Evolutionary conservation across 2,113 vertebrate genomes (phyloP).

Genomic region (Notiomystis cincta): DNA sequence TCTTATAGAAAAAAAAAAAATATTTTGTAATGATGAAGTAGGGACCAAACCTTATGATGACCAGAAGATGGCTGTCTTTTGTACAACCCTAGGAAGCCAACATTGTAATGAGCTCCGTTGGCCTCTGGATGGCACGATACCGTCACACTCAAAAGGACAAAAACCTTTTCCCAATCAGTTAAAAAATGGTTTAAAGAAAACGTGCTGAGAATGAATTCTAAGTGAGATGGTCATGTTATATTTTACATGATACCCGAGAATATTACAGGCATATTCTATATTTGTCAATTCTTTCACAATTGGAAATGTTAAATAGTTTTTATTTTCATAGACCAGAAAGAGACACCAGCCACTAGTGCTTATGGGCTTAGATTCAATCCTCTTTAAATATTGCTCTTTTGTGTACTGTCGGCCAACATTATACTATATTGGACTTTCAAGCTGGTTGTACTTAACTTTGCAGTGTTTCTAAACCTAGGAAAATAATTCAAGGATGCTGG

Average conservation of each 20-base stretch:
- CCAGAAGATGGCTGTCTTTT: background rate
- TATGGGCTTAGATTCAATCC: background rate
- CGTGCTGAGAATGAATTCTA: background rate
- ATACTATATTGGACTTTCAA: background rate
- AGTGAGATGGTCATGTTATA: background rate
- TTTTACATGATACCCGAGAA: fast-evolving
- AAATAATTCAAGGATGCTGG: background rate
- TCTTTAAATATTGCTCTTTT: background rate
- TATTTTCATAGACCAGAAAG: background rate
- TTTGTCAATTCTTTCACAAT: background rate
- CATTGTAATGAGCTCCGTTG: background rate
- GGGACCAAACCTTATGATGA: background rate
- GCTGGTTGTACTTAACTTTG: fast-evolving
- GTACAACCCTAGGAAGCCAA: background rate
- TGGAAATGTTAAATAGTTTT: background rate
- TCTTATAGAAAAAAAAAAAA: background rate
- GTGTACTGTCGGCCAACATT: background rate
- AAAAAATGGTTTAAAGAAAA: slow-evolving; percentile 5
- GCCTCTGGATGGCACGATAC: slow-evolving; percentile 60
- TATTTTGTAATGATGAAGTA: background rate
- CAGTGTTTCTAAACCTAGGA: background rate
- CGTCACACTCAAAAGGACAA: background rate
- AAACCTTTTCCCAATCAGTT: background rate
- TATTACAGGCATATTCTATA: background rate
- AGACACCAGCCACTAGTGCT: background rate